Evolutionary conservation across 1,140 invertebrate genomes (phyloP).

Genomic region (Homarus americanus): DNA sequence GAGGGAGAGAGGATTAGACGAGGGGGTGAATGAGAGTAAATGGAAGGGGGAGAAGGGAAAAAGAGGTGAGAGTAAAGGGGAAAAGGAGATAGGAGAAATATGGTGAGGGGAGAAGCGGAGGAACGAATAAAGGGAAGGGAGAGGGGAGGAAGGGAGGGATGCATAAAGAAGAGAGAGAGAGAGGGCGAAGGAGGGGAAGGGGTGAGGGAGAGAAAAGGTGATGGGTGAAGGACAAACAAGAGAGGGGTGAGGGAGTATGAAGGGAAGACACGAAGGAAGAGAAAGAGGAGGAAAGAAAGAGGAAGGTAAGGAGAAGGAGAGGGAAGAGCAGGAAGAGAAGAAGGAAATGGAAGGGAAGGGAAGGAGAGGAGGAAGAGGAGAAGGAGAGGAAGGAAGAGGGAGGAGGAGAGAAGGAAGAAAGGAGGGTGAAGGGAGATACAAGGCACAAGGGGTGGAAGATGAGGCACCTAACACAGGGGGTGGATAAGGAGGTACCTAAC

Average conservation of each 20-base stretch:
- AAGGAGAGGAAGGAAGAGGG: neutral
- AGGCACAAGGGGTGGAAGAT: neutral
- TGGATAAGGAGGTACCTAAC: too few relatives aligned
- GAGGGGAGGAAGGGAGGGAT: too few relatives aligned
- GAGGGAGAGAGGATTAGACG: too few relatives aligned
- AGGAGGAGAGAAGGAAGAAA: neutral
- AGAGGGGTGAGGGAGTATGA: neutral
- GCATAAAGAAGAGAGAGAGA: too few relatives aligned
- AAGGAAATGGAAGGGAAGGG: neutral
- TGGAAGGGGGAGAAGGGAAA: too few relatives aligned
- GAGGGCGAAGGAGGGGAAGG: neutral
- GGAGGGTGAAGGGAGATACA: neutral
- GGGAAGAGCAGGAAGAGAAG: neutral
- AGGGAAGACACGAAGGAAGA: neutral
- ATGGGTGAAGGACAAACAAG: neutral
- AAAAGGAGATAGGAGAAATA: too few relatives aligned
- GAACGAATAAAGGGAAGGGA: too few relatives aligned
- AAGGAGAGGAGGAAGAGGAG: neutral
- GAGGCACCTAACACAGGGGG: too few relatives aligned
- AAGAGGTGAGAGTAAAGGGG: too few relatives aligned
- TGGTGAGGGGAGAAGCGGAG: too few relatives aligned
- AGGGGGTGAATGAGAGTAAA: too few relatives aligned
- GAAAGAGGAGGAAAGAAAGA: neutral
- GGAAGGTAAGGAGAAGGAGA: neutral
- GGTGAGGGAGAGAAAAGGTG: neutral